A percentile compares a stretch with the other conserved stretches of the same genome.
Evolutionary conservation across 2,888 invertebrate genomes (phyloP).

Genomic region (Aspidiotus rigidus): DNA sequence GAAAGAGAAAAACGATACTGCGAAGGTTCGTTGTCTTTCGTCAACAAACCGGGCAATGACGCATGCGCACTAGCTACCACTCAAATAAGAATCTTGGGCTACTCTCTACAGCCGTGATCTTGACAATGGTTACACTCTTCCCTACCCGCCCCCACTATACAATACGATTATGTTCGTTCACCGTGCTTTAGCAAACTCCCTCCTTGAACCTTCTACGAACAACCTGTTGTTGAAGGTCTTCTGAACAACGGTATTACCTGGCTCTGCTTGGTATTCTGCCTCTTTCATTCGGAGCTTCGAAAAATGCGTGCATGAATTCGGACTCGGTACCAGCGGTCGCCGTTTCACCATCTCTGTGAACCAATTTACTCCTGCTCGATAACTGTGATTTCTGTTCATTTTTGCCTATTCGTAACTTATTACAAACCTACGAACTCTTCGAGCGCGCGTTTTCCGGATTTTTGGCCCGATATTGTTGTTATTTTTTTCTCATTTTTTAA

Average conservation of each 20-base stretch:
- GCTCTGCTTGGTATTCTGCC: constrained; percentile 2
- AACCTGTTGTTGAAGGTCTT: constrained; percentile 35
- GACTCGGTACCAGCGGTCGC: constrained; percentile 10
- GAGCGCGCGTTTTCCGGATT: not conserved
- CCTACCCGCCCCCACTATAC: constrained; percentile 33
- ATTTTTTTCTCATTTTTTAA: no score
- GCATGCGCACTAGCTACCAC: constrained; percentile 13
- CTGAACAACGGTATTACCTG: constrained; percentile 36
- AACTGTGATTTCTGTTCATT: not conserved
- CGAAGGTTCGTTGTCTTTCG: constrained; percentile 27
- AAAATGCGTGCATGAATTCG: not conserved
- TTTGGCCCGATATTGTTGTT: not conserved
- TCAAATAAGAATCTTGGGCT: constrained; percentile 19
- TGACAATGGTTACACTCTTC: constrained; percentile 46
- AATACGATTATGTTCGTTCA: not conserved
- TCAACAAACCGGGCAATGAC: not conserved
- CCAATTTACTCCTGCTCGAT: not conserved
- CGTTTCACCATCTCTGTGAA: constrained; percentile 1
- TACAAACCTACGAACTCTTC: not conserved
- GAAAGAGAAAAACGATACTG: no score
- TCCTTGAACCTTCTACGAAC: constrained; percentile 34
- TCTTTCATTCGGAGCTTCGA: constrained; percentile 13
- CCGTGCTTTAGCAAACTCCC: constrained; percentile 48
- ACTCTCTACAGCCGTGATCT: constrained; percentile 48
- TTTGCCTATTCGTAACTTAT: not conserved